phyloP scores from a whole-genome alignment of 1,140 invertebrate species.

The Amphibalanus amphitrite region DNA sequence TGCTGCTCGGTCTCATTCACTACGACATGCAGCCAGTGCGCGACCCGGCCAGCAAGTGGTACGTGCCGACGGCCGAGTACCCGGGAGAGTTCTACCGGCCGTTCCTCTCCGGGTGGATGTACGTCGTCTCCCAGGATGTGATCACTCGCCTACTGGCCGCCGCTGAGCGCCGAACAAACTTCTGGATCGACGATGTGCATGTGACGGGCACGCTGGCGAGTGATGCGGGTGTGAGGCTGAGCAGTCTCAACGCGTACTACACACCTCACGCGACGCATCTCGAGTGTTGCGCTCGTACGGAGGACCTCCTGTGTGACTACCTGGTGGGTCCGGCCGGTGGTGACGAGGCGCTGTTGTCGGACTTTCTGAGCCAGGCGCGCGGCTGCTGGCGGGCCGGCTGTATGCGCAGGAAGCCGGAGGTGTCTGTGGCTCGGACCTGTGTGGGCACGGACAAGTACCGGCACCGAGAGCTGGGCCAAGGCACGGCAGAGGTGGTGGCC shows the following conservation, averaged over 20 bases:
- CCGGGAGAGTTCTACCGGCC: slow-evolving; percentile 40
- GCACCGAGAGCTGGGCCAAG: neutral
- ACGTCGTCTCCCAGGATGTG: slow-evolving; percentile 44
- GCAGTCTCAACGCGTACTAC: slow-evolving; percentile 41
- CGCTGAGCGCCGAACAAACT: slow-evolving; percentile 34
- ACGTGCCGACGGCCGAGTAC: slow-evolving; percentile 48
- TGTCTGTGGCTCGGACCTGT: neutral
- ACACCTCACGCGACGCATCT: slow-evolving; percentile 49
- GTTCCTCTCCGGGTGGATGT: slow-evolving; percentile 69
- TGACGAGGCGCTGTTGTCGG: slow-evolving; percentile 41
- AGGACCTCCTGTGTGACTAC: slow-evolving; percentile 36
- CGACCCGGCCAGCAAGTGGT: slow-evolving; percentile 56
- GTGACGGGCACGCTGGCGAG: slow-evolving; percentile 54
- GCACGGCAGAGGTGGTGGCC: neutral
- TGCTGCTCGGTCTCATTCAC: slow-evolving; percentile 49
- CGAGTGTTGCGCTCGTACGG: slow-evolving; percentile 43
- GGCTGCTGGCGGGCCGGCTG: slow-evolving; percentile 32
- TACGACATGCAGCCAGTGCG: slow-evolving; percentile 43
- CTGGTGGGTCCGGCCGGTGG: slow-evolving; percentile 51
- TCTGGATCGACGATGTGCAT: slow-evolving; percentile 74
- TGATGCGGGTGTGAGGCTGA: slow-evolving; percentile 36
- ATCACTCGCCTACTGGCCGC: slow-evolving; percentile 29
- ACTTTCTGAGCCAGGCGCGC: slow-evolving; percentile 40
- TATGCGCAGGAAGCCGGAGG: neutral
- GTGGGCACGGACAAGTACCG: neutral